Conservation (phyloP, 1,140 invertebrate species). For the Acyrthosiphon pisum region DNA sequence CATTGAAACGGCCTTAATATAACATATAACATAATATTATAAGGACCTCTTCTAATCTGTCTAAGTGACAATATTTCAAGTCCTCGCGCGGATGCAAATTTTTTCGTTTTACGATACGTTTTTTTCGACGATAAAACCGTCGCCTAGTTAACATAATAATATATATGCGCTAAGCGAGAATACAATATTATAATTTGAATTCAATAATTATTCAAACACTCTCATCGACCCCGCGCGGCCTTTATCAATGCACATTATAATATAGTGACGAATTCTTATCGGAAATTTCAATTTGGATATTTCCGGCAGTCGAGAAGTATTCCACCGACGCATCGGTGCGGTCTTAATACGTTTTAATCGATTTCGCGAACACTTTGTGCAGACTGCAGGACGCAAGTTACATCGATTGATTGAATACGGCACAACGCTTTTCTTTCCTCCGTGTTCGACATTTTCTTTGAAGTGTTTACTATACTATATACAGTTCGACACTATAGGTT, state of each 20-base stretch:
- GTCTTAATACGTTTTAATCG: not conserved
- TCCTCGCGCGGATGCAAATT: not conserved
- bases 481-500: not conserved
- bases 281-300: not conserved
- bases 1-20: not conserved
- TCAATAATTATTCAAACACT: not conserved
- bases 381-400: not conserved
- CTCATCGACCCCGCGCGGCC: no score
- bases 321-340: not conserved
- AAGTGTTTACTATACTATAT: not conserved
- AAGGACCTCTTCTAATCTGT: not conserved
- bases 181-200: not conserved
- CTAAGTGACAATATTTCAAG: not conserved
- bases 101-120: not conserved
- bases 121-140: not conserved
- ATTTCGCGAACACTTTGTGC: not conserved
- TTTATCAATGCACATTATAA: no score
- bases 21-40: not conserved
- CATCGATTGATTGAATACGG: not conserved
- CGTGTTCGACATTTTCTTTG: not conserved
- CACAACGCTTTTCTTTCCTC: not conserved
- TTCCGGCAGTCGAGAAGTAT: not conserved
- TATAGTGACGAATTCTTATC: not conserved
- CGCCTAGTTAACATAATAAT: not conserved
- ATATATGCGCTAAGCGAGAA: not conserved